Conservation (phyloP, 2,888 invertebrate species). For the Coremacera marginata region DNA sequence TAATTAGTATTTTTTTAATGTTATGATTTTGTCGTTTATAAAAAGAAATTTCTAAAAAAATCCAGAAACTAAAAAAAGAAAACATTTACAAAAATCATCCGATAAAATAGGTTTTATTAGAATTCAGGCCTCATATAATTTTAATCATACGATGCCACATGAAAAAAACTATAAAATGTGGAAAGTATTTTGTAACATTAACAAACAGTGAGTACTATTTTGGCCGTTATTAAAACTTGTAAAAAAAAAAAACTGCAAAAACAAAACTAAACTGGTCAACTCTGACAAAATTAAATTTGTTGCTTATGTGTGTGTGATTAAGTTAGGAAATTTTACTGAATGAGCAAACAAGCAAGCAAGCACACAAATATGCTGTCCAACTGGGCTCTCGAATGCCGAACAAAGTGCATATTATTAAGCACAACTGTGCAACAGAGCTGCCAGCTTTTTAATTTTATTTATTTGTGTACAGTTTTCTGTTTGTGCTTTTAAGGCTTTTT, state of each 20-base stretch:
- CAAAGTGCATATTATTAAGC: constrained; percentile 20
- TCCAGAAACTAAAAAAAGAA: too few relatives aligned
- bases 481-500: constrained; percentile 9
- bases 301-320: constrained; percentile 33
- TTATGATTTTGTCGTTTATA: too few relatives aligned
- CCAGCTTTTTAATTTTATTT: not conserved
- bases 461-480: constrained; percentile 5
- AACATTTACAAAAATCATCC: too few relatives aligned
- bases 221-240: not conserved
- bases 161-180: too few relatives aligned
- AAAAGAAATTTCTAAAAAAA: too few relatives aligned
- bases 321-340: constrained; percentile 22
- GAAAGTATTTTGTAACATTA: too few relatives aligned
- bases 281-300: constrained; percentile 10
- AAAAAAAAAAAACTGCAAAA: constrained; percentile 7
- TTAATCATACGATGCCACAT: too few relatives aligned
- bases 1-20: too few relatives aligned
- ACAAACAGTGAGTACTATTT: too few relatives aligned
- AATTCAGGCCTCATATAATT: too few relatives aligned
- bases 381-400: constrained; percentile 26
- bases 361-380: constrained; percentile 17
- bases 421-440: constrained; percentile 7
- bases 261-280: not conserved
- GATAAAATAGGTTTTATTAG: too few relatives aligned
- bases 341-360: constrained; percentile 41